Percentiles rank a stretch among this genome's conserved stretches.
These are phyloP conservation scores for Panorpa germanica DNA, from an alignment of 2,888 invertebrate genomes.

Conservation along the genomic window DNA sequence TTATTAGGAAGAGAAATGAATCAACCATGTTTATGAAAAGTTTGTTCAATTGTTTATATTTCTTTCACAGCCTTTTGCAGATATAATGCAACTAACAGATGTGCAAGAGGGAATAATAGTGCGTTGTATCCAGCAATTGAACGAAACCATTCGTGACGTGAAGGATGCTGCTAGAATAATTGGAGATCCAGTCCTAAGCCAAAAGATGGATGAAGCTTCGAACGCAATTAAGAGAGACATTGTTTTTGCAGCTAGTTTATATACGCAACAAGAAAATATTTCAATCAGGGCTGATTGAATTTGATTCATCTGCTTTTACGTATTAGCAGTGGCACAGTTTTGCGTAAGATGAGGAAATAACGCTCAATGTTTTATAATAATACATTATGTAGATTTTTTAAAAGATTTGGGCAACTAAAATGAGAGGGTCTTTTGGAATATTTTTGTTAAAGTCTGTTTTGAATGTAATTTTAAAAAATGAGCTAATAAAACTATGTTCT, in stretches of 20 bases:
- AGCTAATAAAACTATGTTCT: too few relatives aligned
- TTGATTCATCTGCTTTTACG: too few relatives aligned
- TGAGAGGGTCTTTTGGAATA: too few relatives aligned
- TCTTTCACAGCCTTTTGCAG: constrained; percentile 57
- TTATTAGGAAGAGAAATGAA: constrained; percentile 12
- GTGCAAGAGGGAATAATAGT: constrained; percentile 98
- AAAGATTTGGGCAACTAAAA: too few relatives aligned
- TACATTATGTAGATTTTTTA: too few relatives aligned
- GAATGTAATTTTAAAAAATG: too few relatives aligned
- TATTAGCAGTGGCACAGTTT: too few relatives aligned
- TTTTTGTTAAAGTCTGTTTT: too few relatives aligned
- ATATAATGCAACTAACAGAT: constrained; percentile 82
- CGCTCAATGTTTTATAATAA: too few relatives aligned
- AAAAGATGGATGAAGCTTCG: constrained; percentile 91
- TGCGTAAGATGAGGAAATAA: too few relatives aligned
- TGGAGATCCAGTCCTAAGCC: constrained; percentile 78
- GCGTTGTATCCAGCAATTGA: constrained; percentile 86
- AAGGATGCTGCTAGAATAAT: constrained; percentile 84
- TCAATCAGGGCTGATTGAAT: neutral
- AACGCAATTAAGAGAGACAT: constrained; percentile 89
- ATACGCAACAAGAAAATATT: constrained; percentile 36
- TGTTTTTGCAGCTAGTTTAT: constrained; percentile 93
- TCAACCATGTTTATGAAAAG: neutral
- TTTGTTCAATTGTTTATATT: constrained; percentile 8
- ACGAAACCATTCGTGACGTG: constrained; percentile 77